phyloP scores from a whole-genome alignment of 2,797 vertebrate genomes.

The Pseudochirops corinnae region DNA sequence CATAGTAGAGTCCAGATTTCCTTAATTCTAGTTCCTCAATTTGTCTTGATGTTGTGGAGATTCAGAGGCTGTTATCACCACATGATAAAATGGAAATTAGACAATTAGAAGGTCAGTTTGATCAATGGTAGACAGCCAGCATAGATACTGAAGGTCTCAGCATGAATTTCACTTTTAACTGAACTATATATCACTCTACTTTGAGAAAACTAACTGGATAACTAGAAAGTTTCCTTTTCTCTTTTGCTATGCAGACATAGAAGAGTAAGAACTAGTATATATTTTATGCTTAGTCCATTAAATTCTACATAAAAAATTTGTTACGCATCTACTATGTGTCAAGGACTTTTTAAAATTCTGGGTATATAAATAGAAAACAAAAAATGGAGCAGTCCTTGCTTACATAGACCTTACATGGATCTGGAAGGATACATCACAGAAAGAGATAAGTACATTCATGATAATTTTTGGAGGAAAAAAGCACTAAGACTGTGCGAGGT shows the following conservation, averaged over 20 bases:
- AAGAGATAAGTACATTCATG: not conserved
- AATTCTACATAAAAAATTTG: conserved; percentile 8
- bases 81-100: not conserved
- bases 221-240: conserved; percentile 26
- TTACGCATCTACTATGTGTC: not conserved
- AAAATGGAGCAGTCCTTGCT: not conserved
- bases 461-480: not conserved
- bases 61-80: not conserved
- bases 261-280: not conserved
- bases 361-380: conserved; percentile 25
- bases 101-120: not conserved
- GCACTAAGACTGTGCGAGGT: not conserved
- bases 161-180: conserved; percentile 43
- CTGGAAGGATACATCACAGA: not conserved
- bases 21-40: not conserved
- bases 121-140: not conserved
- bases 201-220: conserved; percentile 45
- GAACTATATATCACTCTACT: conserved; percentile 4
- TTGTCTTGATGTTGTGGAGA: not conserved
- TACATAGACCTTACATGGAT: not conserved
- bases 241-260: not conserved
- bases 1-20: not conserved
- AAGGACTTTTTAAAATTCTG: not conserved
- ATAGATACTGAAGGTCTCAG: conserved; percentile 10
- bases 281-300: conserved; percentile 20